Base-by-base conservation (phyloP, 2,888 invertebrate genomes). In the Alloscopus bannaensis region DNA sequence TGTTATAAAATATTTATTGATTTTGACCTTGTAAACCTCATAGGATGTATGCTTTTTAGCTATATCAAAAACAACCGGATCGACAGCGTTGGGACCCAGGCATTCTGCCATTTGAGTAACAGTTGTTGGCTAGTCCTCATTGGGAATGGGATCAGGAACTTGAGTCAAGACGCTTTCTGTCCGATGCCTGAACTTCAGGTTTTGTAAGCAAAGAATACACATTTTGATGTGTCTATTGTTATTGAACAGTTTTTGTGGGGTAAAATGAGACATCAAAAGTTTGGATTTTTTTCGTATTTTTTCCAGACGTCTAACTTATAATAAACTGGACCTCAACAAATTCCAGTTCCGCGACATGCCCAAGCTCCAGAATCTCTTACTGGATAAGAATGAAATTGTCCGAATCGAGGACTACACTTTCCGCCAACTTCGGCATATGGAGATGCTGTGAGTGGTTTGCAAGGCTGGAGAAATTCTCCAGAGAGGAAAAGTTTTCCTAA, bases 271-370 rank as follows among this genome's bases (percentile, higher is more conserved):
- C 20, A 22, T 3, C 31, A 22, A 24, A 6, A 29, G 22, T 6
- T 59, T 59, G 28, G 8, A n/a, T 13, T 29, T 8, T 26, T 59
- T 59, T 28, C 68, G 72, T 70, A 65, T 64, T 45, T 31, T 69
- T 79, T 77, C 24, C 78, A 87, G 87, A 52, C 88, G 90, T 83
- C 86, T 92, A 60, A 89, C 89, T 16, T 86, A 88, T 40, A 92
- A 92, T 88, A 87, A 87, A 13, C 86, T 92, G 45, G 89, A 89
- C 2, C 86, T 90, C 66, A 87, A 87, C 42, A 88, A 88, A 31
- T 88, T 90, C 59, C 87, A 84, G 47, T 89, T 92, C 85, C 90
- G 91, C 8, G 86, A 87, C 81, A 87, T 91, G 82, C 88, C 88
- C 8, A 87, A 86, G 28, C 86, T 91, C 13, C 86, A 84, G 68